Evolutionary conservation across 2,888 invertebrate genomes (phyloP).

Genomic region (Watsonalla cultraria): DNA sequence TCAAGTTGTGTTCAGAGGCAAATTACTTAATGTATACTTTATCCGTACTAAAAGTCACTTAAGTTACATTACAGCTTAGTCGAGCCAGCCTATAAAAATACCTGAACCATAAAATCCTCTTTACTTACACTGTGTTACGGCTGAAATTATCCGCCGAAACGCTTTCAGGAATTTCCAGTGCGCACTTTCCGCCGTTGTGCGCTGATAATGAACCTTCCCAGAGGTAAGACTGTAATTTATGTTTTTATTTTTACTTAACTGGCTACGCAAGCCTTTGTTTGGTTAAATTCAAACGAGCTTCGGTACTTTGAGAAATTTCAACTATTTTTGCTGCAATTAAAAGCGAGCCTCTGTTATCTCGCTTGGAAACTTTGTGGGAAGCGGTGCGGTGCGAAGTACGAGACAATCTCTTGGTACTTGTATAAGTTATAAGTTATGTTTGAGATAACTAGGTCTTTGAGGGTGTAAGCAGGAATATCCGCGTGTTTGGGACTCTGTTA

Average conservation of each 20-base stretch:
- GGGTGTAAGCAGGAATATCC: no score
- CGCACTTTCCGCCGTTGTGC: constrained; percentile 5
- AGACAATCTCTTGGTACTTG: no score
- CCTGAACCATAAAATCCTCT: not conserved
- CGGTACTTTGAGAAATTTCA: not conserved
- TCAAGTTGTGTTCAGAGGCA: no score
- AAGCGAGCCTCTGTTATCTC: not conserved
- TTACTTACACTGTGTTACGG: constrained; percentile 1
- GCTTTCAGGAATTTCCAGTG: constrained; percentile 12
- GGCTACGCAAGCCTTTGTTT: not conserved
- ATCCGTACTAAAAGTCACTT: no score
- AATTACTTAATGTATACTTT: no score
- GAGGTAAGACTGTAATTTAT: constrained; percentile 1
- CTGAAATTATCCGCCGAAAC: constrained; percentile 4
- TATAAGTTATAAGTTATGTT: no score
- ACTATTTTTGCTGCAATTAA: not conserved
- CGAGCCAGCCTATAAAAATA: not conserved
- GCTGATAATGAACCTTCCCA: not conserved
- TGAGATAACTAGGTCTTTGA: no score
- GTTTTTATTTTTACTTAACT: constrained; percentile 3
- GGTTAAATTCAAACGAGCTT: not conserved
- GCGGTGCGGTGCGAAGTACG: not conserved
- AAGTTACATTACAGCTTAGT: not conserved
- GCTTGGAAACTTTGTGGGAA: not conserved
- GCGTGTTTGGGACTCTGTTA: no score